A percentile compares a stretch with the other conserved stretches of the same genome.
phyloP scores from a whole-genome alignment of 2,888 invertebrate genomes.

The Drosophila formosana region DNA sequence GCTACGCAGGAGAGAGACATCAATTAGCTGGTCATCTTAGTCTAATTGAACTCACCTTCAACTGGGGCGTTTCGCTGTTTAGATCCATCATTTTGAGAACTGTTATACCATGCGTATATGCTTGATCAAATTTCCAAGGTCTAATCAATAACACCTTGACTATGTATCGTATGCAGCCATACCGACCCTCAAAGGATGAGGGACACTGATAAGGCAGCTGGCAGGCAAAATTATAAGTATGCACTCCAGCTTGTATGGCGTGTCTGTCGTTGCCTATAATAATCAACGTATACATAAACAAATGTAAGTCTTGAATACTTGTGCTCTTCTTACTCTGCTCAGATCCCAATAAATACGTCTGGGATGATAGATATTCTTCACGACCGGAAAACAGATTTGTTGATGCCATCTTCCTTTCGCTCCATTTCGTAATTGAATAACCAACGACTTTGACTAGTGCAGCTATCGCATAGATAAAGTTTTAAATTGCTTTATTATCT shows the following conservation, averaged over 20 bases:
- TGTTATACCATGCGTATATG: conserved; percentile 91
- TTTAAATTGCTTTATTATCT: conserved; percentile 9
- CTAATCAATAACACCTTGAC: conserved; percentile 91
- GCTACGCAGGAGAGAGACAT: conserved; percentile 45
- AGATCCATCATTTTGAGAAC: conserved; percentile 92
- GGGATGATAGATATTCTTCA: conserved; percentile 85
- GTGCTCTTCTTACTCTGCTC: conserved; percentile 83
- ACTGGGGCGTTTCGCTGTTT: conserved; percentile 87
- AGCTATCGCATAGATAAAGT: conserved; percentile 43
- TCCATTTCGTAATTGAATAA: conserved; percentile 78
- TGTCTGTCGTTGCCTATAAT: conserved; percentile 49
- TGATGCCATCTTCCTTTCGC: conserved; percentile 56
- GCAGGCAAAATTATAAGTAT: conserved; percentile 86
- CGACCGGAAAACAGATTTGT: conserved; percentile 70
- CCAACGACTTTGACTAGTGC: conserved; percentile 78
- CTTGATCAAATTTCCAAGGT: conserved; percentile 94
- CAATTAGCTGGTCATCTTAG: neutral
- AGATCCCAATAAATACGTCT: conserved; percentile 86
- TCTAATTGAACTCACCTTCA: conserved; percentile 56
- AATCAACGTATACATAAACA: neutral
- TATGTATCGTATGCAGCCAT: conserved; percentile 91
- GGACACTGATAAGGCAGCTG: conserved; percentile 88
- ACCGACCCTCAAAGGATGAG: conserved; percentile 91
- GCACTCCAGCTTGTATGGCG: conserved; percentile 83
- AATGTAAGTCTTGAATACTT: neutral